Evolutionary conservation across 2,888 invertebrate species (phyloP).

Genomic region (Anorthoa munda): DNA sequence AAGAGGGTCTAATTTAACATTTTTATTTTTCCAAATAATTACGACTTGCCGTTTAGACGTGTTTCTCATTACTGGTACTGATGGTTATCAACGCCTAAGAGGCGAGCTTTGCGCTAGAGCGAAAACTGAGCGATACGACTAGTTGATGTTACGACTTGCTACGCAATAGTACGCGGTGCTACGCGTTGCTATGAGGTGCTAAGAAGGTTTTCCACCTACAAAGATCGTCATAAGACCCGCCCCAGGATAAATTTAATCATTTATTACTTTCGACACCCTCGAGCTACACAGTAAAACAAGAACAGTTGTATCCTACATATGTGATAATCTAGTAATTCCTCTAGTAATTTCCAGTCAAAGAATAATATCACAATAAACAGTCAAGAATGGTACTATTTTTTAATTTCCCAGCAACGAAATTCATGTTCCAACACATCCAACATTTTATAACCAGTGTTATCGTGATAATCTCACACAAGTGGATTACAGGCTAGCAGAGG

Average conservation of each 20-base stretch:
- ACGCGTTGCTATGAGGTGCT: too few species aligned
- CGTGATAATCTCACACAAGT: slow-evolving; percentile 25
- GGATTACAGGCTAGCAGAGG: slow-evolving; percentile 18
- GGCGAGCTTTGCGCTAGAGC: too few species aligned
- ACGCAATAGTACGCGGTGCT: too few species aligned
- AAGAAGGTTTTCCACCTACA: too few species aligned
- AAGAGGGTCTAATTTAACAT: too few species aligned
- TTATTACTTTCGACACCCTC: not conserved
- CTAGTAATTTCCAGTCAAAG: not conserved
- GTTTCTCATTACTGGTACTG: too few species aligned
- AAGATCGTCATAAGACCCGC: too few species aligned
- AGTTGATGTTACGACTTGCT: not conserved
- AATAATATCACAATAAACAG: not conserved
- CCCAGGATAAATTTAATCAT: not conserved
- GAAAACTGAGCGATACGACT: too few species aligned
- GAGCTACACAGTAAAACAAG: not conserved
- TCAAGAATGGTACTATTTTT: not conserved
- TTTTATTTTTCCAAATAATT: too few species aligned
- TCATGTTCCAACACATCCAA: not conserved
- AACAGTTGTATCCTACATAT: not conserved
- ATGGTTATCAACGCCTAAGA: too few species aligned
- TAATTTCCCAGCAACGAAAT: not conserved
- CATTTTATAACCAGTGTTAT: slow-evolving; percentile 20
- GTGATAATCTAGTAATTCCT: too few species aligned
- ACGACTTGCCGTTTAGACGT: too few species aligned